These are phyloP conservation scores for Dermatemys mawii DNA, from an alignment of 2,113 vertebrate genomes.

Conservation along the genomic window DNA sequence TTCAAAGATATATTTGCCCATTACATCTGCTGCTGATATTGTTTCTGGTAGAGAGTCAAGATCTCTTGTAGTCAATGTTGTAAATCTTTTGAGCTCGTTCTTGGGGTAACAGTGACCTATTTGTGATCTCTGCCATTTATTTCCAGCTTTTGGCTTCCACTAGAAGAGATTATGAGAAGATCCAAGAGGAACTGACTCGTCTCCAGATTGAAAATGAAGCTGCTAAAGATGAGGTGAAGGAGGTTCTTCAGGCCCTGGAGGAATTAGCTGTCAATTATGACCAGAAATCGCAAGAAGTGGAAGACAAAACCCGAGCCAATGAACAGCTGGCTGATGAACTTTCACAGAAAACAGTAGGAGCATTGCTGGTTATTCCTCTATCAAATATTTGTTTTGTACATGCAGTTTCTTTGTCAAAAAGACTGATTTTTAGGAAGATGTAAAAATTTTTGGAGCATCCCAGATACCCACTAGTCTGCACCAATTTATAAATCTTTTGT, in stretches of 20 bases:
- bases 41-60: neutral
- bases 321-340: constrained; percentile 89
- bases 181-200: constrained; percentile 92
- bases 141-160: constrained; percentile 92
- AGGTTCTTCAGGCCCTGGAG: constrained; percentile 94
- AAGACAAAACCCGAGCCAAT: constrained; percentile 85
- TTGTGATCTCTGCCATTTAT: neutral
- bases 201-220: constrained; percentile 94
- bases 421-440: neutral
- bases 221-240: constrained; percentile 94
- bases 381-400: neutral
- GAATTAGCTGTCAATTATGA: constrained; percentile 95
- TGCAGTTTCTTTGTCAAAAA: neutral
- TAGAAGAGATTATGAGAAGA: constrained; percentile 90
- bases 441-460: neutral
- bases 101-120: neutral
- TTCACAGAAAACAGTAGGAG: constrained; percentile 85
- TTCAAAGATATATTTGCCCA: neutral
- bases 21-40: neutral
- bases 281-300: constrained; percentile 93
- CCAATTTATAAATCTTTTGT: neutral
- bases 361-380: neutral
- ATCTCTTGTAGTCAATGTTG: fast-evolving
- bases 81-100: neutral
- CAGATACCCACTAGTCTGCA: neutral